A percentile compares a stretch with the other conserved stretches of the same genome.
Evolutionary conservation across 2,888 invertebrate genomes (phyloP).

Genomic region (Aleiodes alternator): DNA sequence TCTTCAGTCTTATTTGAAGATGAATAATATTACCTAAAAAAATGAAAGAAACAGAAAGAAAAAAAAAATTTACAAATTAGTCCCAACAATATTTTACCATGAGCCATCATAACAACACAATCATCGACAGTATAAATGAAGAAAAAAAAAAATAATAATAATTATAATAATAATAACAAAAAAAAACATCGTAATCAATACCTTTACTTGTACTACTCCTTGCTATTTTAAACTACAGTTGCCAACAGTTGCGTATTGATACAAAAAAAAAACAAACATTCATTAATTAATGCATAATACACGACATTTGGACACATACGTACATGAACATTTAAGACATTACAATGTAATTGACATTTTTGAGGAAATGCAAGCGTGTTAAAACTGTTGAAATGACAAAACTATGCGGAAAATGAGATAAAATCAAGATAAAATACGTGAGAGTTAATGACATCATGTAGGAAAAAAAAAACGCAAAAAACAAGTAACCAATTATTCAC

Average conservation of each 20-base stretch:
- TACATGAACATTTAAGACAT: conserved; percentile 34
- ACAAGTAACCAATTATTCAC: conserved; percentile 25
- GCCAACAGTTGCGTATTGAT: conserved; percentile 70
- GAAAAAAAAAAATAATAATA: conserved; percentile 45
- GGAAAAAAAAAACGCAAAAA: conserved; percentile 28
- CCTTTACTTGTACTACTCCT: conserved; percentile 59
- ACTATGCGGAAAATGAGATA: conserved; percentile 37
- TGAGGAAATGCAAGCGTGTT: neutral
- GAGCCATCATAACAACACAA: conserved; percentile 27
- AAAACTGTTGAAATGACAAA: conserved; percentile 21
- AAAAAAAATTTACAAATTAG: conserved; percentile 40
- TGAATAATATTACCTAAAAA: conserved; percentile 13
- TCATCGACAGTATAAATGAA: conserved; percentile 43
- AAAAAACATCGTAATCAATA: conserved; percentile 58
- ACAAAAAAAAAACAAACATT: conserved; percentile 59
- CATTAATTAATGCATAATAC: conserved; percentile 67
- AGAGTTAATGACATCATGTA: conserved; percentile 14
- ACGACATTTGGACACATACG: conserved; percentile 47
- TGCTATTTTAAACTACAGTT: conserved; percentile 64
- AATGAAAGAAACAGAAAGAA: conserved; percentile 32
- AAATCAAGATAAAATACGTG: conserved; percentile 16
- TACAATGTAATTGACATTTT: conserved; percentile 23
- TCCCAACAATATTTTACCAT: conserved; percentile 34
- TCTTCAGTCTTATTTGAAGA: conserved; percentile 22
- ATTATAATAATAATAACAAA: conserved; percentile 45